These are phyloP conservation scores for Zonitis immaculata DNA, from an alignment of 2,888 invertebrate species.

Conservation along the genomic window DNA sequence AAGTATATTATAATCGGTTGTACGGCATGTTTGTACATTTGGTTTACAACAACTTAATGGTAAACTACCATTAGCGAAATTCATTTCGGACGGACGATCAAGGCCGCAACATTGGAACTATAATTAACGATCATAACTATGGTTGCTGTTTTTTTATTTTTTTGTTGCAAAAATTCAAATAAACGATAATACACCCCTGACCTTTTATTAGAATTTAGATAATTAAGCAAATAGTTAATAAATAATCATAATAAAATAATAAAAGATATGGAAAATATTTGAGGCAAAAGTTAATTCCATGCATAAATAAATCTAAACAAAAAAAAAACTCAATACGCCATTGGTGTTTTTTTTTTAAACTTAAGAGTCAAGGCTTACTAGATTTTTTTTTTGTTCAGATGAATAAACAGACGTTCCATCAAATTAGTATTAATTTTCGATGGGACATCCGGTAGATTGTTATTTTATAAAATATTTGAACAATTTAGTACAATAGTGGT, in stretches of 20 bases:
- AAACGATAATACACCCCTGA: not conserved
- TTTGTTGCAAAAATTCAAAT: not conserved
- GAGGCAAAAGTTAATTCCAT: no score
- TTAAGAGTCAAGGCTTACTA: no score
- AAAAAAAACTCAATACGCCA: not conserved
- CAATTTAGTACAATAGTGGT: not conserved
- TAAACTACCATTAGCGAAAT: conserved; percentile 17
- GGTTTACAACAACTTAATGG: conserved; percentile 39
- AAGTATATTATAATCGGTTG: conserved; percentile 19
- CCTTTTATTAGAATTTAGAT: not conserved
- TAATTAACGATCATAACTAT: conserved; percentile 1
- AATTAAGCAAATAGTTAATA: not conserved
- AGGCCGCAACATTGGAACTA: conserved; percentile 69
- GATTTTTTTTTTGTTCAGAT: no score
- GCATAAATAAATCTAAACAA: no score
- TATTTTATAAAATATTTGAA: no score
- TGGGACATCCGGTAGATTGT: no score
- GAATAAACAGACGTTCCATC: no score
- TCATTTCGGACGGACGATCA: conserved; percentile 54
- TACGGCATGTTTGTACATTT: conserved; percentile 25
- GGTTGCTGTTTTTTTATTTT: no score
- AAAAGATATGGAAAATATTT: not conserved
- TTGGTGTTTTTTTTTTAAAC: no score
- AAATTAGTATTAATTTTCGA: no score
- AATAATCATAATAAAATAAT: not conserved